Evolutionary conservation across 1,140 invertebrate species (phyloP).

Genomic region (Chironomus tepperi): DNA sequence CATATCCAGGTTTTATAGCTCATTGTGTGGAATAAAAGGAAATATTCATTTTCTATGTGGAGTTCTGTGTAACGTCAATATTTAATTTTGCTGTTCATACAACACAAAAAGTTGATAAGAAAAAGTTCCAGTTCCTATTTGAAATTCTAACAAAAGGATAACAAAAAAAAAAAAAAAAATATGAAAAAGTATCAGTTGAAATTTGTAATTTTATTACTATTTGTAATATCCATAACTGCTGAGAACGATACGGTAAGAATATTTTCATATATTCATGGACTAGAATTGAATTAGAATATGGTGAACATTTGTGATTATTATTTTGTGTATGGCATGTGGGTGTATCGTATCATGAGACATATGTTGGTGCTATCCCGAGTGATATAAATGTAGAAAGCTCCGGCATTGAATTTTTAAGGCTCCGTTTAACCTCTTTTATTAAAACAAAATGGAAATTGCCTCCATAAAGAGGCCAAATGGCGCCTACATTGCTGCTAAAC

Average conservation of each 20-base stretch:
- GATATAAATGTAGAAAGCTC: no score
- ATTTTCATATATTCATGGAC: neutral
- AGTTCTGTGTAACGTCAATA: neutral
- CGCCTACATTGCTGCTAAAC: no score
- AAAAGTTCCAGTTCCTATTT: neutral
- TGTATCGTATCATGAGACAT: no score
- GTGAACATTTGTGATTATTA: no score
- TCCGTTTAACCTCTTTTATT: no score
- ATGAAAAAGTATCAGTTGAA: neutral
- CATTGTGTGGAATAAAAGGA: no score
- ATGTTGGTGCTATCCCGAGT: no score
- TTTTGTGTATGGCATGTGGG: no score
- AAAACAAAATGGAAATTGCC: no score
- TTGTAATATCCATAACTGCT: neutral
- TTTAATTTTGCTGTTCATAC: conserved; percentile 32
- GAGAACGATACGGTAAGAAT: neutral
- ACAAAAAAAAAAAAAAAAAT: neutral
- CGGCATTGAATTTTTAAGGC: no score
- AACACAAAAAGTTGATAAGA: neutral
- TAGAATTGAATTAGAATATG: neutral
- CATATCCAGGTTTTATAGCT: neutral
- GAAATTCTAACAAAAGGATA: neutral
- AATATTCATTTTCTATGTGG: no score
- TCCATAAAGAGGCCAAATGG: no score
- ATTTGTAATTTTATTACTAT: neutral